Percentiles rank a stretch among this genome's conserved stretches.
Conservation (phyloP, 2,797 vertebrate genomes). For the Dermochelys coriacea region DNA sequence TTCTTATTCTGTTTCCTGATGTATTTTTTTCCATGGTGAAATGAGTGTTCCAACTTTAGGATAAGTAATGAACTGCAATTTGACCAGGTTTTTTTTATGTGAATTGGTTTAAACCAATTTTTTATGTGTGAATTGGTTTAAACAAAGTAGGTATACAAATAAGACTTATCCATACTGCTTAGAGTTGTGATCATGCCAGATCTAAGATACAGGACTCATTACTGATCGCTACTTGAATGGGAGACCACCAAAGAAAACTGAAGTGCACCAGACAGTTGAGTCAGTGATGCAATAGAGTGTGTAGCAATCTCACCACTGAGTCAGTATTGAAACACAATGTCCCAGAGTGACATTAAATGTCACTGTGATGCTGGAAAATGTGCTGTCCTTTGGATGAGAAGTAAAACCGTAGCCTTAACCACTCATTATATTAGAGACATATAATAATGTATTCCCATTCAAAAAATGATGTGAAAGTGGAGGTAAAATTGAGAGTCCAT, state of each 20-base stretch:
- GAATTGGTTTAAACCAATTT: background rate
- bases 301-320: background rate
- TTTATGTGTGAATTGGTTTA: background rate
- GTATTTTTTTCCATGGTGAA: background rate
- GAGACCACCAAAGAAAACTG: background rate
- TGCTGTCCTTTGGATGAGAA: background rate
- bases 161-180: background rate
- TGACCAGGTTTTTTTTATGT: background rate
- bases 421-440: background rate
- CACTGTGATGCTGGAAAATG: background rate
- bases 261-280: background rate
- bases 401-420: background rate
- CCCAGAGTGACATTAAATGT: background rate
- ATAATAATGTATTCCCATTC: background rate
- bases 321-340: background rate
- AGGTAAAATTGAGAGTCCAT: background rate
- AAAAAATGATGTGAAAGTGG: background rate
- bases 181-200: background rate
- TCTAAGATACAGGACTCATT: accelerated
- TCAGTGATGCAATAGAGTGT: accelerated
- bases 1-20: background rate
- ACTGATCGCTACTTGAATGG: background rate
- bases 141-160: background rate
- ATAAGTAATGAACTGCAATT: background rate
- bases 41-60: background rate